These are phyloP conservation scores for Scophthalmus maximus DNA, from an alignment of 2,113 vertebrate genomes.

Conservation along the genomic window DNA sequence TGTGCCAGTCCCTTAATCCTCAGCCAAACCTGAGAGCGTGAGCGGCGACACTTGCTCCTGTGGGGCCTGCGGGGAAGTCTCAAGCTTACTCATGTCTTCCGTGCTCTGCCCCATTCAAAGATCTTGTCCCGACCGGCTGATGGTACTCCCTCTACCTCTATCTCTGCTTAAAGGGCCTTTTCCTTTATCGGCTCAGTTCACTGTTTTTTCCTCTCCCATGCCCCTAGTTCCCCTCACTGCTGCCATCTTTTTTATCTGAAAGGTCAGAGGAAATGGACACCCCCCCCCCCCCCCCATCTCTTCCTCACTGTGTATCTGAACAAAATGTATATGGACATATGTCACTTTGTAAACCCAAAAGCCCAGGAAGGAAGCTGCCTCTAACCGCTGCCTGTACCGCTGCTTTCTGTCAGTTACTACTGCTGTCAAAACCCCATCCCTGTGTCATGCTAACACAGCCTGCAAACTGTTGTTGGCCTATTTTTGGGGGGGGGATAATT, in stretches of 20 bases:
- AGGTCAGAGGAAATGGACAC: slow-evolving; percentile 32
- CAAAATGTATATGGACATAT: slow-evolving; percentile 56
- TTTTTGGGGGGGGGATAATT: no score
- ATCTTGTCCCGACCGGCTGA: slow-evolving; percentile 7
- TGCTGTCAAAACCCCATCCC: slow-evolving; percentile 48
- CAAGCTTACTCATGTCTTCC: slow-evolving; percentile 10
- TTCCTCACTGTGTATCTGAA: slow-evolving; percentile 50
- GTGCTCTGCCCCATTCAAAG: slow-evolving; percentile 15
- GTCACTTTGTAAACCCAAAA: slow-evolving; percentile 45
- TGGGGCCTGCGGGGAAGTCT: slow-evolving; percentile 30
- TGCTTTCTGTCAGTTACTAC: slow-evolving; percentile 64
- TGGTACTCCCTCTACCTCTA: neutral
- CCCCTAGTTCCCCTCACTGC: slow-evolving; percentile 1
- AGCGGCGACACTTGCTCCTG: no score
- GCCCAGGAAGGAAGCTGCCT: slow-evolving; percentile 66
- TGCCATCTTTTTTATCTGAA: slow-evolving; percentile 50
- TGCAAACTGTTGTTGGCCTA: slow-evolving; percentile 14
- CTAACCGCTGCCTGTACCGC: slow-evolving; percentile 52
- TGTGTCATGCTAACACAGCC: slow-evolving; percentile 10
- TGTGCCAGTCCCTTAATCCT: slow-evolving; percentile 15
- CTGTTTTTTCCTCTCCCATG: neutral
- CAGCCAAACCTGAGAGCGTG: slow-evolving; percentile 33
- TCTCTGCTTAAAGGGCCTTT: slow-evolving; percentile 5
- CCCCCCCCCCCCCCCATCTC: slow-evolving; percentile 1
- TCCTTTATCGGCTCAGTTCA: slow-evolving; percentile 34